phyloP scores from a whole-genome alignment of 1,140 invertebrate species.

The Conopomorpha cramerella region DNA sequence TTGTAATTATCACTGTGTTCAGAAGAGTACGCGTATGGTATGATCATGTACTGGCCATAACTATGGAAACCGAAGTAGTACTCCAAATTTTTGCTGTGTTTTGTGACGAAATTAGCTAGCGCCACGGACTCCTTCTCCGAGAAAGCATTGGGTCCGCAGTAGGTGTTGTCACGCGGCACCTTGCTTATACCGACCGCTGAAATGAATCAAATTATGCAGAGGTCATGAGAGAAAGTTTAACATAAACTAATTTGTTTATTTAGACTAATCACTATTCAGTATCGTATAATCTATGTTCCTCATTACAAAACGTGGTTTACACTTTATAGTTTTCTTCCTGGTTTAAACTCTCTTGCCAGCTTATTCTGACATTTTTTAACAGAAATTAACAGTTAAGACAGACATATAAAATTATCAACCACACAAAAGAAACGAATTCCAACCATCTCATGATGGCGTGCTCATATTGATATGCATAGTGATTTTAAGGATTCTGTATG shows the following conservation, averaged over 20 bases:
- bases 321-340: neutral
- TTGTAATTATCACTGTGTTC: constrained; percentile 33
- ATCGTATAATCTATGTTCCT: neutral
- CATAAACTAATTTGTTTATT: neutral
- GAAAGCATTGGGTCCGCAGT: constrained; percentile 69
- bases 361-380: too few species aligned
- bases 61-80: constrained; percentile 61
- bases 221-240: too few species aligned
- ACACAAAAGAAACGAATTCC: too few species aligned
- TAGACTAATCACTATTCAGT: neutral
- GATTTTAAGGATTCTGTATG: too few species aligned
- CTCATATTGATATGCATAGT: too few species aligned
- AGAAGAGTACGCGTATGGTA: constrained; percentile 34
- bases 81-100: constrained; percentile 25
- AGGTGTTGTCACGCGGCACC: constrained; percentile 69
- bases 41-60: constrained; percentile 49
- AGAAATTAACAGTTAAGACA: too few species aligned
- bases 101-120: constrained; percentile 54
- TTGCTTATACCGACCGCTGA: constrained; percentile 57
- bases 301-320: neutral
- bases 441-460: too few species aligned
- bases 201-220: too few species aligned
- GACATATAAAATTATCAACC: too few species aligned
- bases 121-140: constrained; percentile 75
- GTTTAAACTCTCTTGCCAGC: too few species aligned